A percentile compares a stretch with the other conserved stretches of the same genome.
Conservation (phyloP, 2,113 vertebrate species). For the Cnemophilus loriae region DNA sequence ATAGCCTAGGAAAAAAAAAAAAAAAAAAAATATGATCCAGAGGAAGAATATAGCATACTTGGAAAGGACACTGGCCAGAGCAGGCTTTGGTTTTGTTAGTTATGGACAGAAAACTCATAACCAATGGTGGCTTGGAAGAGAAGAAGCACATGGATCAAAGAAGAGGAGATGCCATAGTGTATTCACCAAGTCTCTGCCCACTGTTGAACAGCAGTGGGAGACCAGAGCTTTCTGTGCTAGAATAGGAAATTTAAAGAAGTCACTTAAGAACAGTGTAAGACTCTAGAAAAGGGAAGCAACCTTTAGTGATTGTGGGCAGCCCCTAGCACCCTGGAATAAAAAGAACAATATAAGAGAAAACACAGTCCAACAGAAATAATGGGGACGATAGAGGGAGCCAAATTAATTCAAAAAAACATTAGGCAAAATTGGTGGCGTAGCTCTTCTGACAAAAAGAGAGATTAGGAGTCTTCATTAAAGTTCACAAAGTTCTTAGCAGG, state of each 20-base stretch:
- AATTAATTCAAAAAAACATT: slow-evolving; percentile 58
- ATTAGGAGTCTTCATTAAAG: slow-evolving; percentile 35
- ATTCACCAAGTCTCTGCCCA: not conserved
- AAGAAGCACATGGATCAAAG: not conserved
- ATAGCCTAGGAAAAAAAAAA: not conserved
- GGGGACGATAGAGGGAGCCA: slow-evolving; percentile 65
- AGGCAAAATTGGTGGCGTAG: slow-evolving; percentile 9
- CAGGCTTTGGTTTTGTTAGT: not conserved
- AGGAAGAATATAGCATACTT: not conserved
- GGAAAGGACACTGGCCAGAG: not conserved
- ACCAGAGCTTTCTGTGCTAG: not conserved
- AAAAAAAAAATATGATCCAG: not conserved
- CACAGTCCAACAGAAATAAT: not conserved
- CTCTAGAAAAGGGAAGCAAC: not conserved
- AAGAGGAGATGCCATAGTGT: not conserved
- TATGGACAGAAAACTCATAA: not conserved
- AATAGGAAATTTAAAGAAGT: not conserved
- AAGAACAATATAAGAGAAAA: slow-evolving; percentile 22
- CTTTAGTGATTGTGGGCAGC: not conserved
- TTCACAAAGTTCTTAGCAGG: slow-evolving; percentile 23
- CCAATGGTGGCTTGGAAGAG: not conserved
- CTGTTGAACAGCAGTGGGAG: not conserved
- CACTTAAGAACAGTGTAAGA: not conserved
- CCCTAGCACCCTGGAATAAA: not conserved
- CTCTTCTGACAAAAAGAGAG: slow-evolving; percentile 29